Evolutionary conservation across 2,888 invertebrate genomes (phyloP).

Genomic region (Drosophila quinaria): DNA sequence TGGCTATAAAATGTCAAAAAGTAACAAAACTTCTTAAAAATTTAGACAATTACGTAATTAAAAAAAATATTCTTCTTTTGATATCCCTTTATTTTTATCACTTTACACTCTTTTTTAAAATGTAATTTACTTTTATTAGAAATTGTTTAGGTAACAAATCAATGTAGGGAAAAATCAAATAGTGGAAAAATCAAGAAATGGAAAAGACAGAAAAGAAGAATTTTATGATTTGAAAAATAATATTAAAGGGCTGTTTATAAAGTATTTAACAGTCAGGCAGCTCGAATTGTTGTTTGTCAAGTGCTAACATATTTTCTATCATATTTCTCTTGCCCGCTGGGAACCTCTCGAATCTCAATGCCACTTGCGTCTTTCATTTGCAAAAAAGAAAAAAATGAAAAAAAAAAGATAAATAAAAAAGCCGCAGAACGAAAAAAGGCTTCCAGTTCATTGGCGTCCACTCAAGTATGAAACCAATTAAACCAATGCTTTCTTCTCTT

Average conservation of each 20-base stretch:
- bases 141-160: too few relatives aligned
- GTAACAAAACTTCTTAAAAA: too few relatives aligned
- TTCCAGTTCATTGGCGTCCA: constrained; percentile 50
- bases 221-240: too few relatives aligned
- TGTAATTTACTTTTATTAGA: too few relatives aligned
- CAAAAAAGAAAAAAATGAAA: constrained; percentile 3
- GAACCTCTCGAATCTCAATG: constrained; percentile 28
- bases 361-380: constrained; percentile 38
- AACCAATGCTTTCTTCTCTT: constrained; percentile 27
- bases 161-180: too few relatives aligned
- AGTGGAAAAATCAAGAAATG: too few relatives aligned
- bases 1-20: too few relatives aligned
- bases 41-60: too few relatives aligned
- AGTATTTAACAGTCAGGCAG: background rate
- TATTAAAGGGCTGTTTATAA: background rate
- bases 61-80: too few relatives aligned
- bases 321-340: constrained; percentile 12
- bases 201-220: too few relatives aligned
- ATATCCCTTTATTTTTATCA: too few relatives aligned
- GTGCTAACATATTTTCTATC: constrained; percentile 6
- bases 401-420: background rate
- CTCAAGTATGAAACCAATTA: constrained; percentile 48
- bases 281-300: background rate
- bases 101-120: too few relatives aligned
- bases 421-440: constrained; percentile 22